A percentile compares a stretch with the other conserved stretches of the same genome.
These are phyloP conservation scores for Pelusios castaneus DNA, from an alignment of 2,113 vertebrate species.

Conservation along the genomic window DNA sequence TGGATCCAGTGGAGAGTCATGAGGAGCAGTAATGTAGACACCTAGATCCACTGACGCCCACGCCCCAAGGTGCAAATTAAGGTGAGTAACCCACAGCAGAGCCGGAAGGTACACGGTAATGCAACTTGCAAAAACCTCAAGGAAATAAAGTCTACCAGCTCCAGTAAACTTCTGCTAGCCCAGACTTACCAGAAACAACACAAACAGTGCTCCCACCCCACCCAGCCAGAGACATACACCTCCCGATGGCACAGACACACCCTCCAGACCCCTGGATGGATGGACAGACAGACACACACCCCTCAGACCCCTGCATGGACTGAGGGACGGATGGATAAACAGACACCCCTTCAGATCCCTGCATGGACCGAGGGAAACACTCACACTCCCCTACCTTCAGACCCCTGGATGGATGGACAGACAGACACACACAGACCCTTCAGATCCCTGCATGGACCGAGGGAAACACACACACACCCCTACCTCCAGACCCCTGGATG, in stretches of 20 bases:
- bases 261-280: too few relatives aligned
- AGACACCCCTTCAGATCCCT: neutral
- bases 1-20: neutral
- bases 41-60: neutral
- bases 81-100: fast-evolving
- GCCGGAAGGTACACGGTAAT: neutral
- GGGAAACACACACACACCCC: fast-evolving
- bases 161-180: neutral
- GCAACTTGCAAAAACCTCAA: neutral
- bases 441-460: too few relatives aligned
- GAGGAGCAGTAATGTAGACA: neutral
- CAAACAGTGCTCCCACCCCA: neutral
- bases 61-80: neutral
- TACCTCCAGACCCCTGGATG: neutral
- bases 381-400: too few relatives aligned
- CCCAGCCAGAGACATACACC: neutral
- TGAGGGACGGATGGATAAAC: fast-evolving
- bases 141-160: neutral
- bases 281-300: too few relatives aligned
- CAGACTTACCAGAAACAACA: neutral
- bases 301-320: too few relatives aligned
- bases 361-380: neutral
- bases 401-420: too few relatives aligned
- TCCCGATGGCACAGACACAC: too few relatives aligned
- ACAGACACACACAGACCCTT: too few relatives aligned